Evolutionary conservation across 92 coral and sea anemone genomes (phyloP), one percentile per base, ranked within the genome.

Genomic region (Bergia puertoricense): DNA sequence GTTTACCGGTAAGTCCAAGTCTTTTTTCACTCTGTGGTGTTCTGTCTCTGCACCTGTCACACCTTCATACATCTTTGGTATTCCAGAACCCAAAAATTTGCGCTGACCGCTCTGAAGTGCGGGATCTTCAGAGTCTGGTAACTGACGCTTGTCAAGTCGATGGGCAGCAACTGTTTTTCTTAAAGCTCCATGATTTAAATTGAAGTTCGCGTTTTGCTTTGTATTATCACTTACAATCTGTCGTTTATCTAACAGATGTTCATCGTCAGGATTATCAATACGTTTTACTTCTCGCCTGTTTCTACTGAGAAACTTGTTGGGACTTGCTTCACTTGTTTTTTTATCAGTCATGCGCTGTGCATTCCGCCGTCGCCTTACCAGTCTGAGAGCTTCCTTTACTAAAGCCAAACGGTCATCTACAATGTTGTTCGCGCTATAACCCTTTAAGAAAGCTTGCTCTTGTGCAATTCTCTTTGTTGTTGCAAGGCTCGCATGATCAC

Each of bases 11-110:
- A 16, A 41, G 6, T 82, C 77, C 73, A 67, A 67, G 40, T 82
- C 86, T 67, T 66, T 82, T 43, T 82, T 82, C 73, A 82, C 86
- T 82, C 76, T 66, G 40, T 57, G 77, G n/a, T 82, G 86, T 40
- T 71, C 39, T 67, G 37, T 41, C 8, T 13, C 37, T 30, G 30
- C 0, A 15, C 18, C 76, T 36, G 57, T 67, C 38, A 41, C 74
- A 67, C 36, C 40, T 66, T 11, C 45, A 81, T 62, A 65, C 16
- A 16, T 65, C 20, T 9, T 16, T 0, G 40, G 18, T 6, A 10
- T 5, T 2, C 75, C 76, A 82, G 41, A 11, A 0, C 46, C 42
- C 45, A 38, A 39, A 59, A 16, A 40, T 30, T 15, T 59, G 11
- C 74, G 68, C 22, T 30, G 15, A 43, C n/a, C 65, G n/a, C 5